A percentile compares a stretch with the other conserved stretches of the same genome.
Evolutionary conservation across 2,888 invertebrate species (phyloP).

Genomic region (Cynaeus angustus): DNA sequence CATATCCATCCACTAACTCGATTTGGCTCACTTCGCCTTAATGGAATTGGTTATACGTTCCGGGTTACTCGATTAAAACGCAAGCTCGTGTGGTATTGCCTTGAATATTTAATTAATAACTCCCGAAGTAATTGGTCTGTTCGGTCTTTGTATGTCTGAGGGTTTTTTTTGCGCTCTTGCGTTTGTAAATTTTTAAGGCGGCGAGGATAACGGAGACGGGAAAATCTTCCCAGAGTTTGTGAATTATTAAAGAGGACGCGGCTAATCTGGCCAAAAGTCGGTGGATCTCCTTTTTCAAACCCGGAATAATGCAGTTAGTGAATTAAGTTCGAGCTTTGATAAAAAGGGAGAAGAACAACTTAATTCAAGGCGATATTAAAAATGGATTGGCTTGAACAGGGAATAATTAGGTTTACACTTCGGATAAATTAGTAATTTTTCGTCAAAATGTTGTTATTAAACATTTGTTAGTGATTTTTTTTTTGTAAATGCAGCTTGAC

Average conservation of each 20-base stretch:
- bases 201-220: conserved; percentile 55
- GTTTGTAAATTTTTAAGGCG: conserved; percentile 54
- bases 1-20: conserved; percentile 63
- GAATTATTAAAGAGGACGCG: conserved; percentile 66
- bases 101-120: conserved; percentile 44
- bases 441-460: no score
- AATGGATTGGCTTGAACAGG: neutral
- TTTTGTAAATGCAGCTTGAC: no score
- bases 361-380: conserved; percentile 14
- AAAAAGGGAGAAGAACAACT: conserved; percentile 25
- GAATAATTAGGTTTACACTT: no score
- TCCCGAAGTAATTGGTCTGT: conserved; percentile 19
- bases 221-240: conserved; percentile 59
- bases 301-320: conserved; percentile 47
- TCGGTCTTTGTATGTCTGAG: conserved; percentile 18
- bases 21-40: conserved; percentile 60
- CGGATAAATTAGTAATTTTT: no score
- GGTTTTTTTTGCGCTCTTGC: conserved; percentile 18
- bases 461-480: no score
- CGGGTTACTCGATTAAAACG: conserved; percentile 22
- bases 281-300: conserved; percentile 55
- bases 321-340: conserved; percentile 30
- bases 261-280: conserved; percentile 64
- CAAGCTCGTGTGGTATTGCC: conserved; percentile 22
- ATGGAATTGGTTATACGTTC: conserved; percentile 50